phyloP scores from a whole-genome alignment of 2,797 vertebrate species.

The Margarornis squamiger region DNA sequence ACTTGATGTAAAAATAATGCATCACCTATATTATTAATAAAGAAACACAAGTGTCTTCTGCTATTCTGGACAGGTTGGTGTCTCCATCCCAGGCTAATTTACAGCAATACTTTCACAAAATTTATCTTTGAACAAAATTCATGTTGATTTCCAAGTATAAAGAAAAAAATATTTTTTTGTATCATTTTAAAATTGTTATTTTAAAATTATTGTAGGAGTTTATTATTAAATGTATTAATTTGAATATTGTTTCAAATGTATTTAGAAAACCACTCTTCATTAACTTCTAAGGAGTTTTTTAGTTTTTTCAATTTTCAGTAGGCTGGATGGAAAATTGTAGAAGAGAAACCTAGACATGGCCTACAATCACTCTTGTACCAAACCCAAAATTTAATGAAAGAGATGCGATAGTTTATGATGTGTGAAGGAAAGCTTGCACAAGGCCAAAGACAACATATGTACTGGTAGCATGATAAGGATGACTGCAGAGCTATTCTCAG shows the following conservation, averaged over 20 bases:
- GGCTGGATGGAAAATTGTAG: not conserved
- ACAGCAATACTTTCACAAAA: not conserved
- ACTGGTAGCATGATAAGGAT: not conserved
- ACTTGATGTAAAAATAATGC: conserved; percentile 2
- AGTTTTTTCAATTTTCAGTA: not conserved
- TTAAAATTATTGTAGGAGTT: not conserved
- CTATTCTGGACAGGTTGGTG: not conserved
- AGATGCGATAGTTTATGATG: not conserved
- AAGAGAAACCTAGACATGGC: not conserved
- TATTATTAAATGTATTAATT: not conserved
- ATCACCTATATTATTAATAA: not conserved
- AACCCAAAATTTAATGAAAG: not conserved
- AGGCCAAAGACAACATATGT: not conserved
- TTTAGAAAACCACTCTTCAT: not conserved
- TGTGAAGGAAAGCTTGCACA: not conserved
- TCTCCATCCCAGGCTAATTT: not conserved
- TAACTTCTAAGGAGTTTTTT: not conserved
- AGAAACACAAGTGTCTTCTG: not conserved
- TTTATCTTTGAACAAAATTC: not conserved
- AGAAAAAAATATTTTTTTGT: not conserved
- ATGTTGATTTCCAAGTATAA: not conserved
- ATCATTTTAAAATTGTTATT: not conserved
- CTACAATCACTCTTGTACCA: not conserved
- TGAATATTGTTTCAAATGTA: not conserved
- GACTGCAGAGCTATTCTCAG: not conserved